These are phyloP conservation scores for Tragelaphus strepsiceros DNA, from an alignment of 2,113 vertebrate species.

Conservation along the genomic window DNA sequence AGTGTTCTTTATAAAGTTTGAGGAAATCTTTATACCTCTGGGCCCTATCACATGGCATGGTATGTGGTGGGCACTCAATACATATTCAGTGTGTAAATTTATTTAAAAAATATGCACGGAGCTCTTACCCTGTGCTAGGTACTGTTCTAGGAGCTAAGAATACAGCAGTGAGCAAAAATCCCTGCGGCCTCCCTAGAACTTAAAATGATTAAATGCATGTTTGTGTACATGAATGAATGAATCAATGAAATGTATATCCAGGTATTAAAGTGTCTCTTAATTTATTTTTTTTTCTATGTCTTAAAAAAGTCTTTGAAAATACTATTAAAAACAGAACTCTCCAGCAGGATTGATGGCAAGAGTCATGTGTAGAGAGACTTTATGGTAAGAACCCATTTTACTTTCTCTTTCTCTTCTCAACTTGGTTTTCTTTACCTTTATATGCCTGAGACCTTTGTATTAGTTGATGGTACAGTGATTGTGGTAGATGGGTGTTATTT, in stretches of 20 bases:
- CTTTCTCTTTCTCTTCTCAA: not conserved
- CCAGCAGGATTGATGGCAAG: not conserved
- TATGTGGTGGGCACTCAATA: not conserved
- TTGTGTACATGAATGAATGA: not conserved
- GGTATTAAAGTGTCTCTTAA: not conserved
- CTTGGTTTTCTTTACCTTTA: not conserved
- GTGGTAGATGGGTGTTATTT: not conserved
- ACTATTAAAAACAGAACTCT: not conserved
- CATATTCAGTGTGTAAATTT: not conserved
- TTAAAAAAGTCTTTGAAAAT: conserved; percentile 6
- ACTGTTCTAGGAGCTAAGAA: not conserved
- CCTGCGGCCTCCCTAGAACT: not conserved
- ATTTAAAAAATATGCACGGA: not conserved
- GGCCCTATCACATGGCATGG: not conserved
- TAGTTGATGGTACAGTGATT: not conserved
- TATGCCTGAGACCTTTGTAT: not conserved
- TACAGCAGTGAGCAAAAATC: not conserved
- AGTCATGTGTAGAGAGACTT: not conserved
- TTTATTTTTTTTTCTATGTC: not conserved
- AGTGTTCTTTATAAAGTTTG: not conserved
- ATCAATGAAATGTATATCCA: not conserved
- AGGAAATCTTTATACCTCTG: not conserved
- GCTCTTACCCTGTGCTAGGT: not conserved
- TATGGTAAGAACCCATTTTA: not conserved
- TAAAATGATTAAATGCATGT: not conserved